A percentile compares a stretch with the other conserved stretches of the same genome.
Evolutionary conservation across 2,797 vertebrate genomes (phyloP).

Genomic region (Dromococcyx pavoninus): DNA sequence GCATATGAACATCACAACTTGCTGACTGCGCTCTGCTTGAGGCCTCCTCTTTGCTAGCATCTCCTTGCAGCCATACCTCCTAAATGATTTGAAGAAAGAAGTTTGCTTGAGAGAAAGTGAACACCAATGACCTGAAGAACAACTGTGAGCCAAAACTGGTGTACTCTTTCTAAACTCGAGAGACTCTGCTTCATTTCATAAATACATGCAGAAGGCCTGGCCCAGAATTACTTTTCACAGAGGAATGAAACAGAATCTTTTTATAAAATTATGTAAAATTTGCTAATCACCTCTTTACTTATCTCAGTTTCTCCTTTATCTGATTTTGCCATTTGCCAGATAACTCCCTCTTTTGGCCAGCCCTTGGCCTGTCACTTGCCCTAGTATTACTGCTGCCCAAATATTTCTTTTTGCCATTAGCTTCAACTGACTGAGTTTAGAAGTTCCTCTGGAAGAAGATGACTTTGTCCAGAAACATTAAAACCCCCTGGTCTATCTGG

Average conservation of each 20-base stretch:
- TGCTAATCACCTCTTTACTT: background rate
- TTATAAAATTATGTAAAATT: background rate
- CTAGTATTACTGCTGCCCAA: background rate
- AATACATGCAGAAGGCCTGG: background rate
- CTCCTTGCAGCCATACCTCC: background rate
- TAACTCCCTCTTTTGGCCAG: background rate
- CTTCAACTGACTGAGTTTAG: background rate
- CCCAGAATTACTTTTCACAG: background rate
- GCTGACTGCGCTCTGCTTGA: background rate
- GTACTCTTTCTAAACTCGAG: background rate
- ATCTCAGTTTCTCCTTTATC: rapidly evolving
- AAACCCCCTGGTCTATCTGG: background rate
- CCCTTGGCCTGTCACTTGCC: background rate
- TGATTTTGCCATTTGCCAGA: background rate
- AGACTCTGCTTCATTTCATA: background rate
- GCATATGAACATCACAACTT: background rate
- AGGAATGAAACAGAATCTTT: background rate
- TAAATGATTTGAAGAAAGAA: background rate
- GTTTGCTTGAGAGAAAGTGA: rapidly evolving
- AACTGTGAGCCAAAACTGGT: rapidly evolving
- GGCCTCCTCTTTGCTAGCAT: background rate
- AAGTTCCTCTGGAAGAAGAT: background rate
- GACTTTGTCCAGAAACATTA: background rate
- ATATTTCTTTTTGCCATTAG: background rate
- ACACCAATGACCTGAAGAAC: background rate